Base-by-base conservation (phyloP, 2,113 vertebrate species). In the Megaceryle torquata region DNA sequence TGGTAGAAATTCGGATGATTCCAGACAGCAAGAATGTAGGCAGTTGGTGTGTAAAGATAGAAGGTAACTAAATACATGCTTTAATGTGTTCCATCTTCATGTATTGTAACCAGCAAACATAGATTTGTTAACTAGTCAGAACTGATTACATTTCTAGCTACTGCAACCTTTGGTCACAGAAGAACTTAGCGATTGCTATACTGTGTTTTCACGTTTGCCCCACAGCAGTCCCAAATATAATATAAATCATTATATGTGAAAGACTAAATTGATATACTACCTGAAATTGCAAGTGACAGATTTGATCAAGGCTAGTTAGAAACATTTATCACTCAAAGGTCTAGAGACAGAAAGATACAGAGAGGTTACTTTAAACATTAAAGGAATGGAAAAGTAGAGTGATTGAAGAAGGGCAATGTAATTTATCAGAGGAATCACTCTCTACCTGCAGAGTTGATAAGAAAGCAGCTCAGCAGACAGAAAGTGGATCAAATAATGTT, bases 361-460 rank as follows among this genome's bases (percentile, higher is more conserved):
- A 97, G 91, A 94, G 97, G 95, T 97, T 97, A 96, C 97, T 97
- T 97, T 96, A 96, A 97, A 94, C 96, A 94, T 96, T 89, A 97
- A 97, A 97, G 95, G 76, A 91, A 89, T 96, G 96, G 92, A 89
- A 96, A 96, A 97, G 91, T 98, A 69, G 96, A 97, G 53, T 95
- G 97, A 97, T 96, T 97, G 97, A 98, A 95, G 96, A 94, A 95
- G 93, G 97, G 97, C 98, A 97, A 86, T 97, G 95, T 97, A 96
- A 98, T 98, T 98, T 98, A 98, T 98, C 98, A 98, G 96, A 97
- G 96, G 97, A 98, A 98, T 98, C 96, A 91, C 97, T 98, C 98
- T 98, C 91, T 97, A 98, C 97, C 97, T 98, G 97, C 96, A 98
- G 98, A 98, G 98, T 98, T 98, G 98, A 98, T 98, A 98, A 98